These are phyloP conservation scores for Strix uralensis DNA, from an alignment of 2,113 vertebrate genomes.

Conservation along the genomic window DNA sequence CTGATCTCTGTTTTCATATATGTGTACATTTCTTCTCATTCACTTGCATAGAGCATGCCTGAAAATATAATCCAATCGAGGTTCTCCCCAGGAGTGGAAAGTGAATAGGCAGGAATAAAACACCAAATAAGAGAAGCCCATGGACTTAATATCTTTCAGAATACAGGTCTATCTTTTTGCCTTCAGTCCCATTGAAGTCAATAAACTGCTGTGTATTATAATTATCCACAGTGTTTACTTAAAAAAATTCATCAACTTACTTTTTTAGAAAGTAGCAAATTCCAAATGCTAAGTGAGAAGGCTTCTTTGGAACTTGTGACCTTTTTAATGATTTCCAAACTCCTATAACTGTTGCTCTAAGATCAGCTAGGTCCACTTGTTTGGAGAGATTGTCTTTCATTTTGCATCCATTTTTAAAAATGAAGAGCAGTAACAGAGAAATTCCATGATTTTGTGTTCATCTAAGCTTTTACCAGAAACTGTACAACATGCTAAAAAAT, in stretches of 20 bases:
- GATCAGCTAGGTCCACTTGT: not conserved
- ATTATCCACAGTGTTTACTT: not conserved
- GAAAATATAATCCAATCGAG: not conserved
- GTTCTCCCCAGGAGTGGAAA: not conserved
- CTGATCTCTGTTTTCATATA: not conserved
- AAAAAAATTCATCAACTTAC: not conserved
- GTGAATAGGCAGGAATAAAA: not conserved
- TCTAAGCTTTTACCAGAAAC: not conserved
- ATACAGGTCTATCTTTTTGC: not conserved
- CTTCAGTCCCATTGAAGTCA: not conserved
- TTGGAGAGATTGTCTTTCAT: not conserved
- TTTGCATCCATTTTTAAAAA: not conserved
- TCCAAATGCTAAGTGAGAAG: not conserved
- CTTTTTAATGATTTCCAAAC: not conserved
- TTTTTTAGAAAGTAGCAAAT: not conserved
- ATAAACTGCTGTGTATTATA: not conserved
- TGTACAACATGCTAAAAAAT: accelerated
- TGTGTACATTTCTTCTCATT: not conserved
- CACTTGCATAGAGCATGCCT: not conserved
- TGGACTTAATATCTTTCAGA: not conserved
- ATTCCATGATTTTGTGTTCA: not conserved
- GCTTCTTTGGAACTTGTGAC: not conserved
- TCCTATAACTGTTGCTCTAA: not conserved
- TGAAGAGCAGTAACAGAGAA: not conserved
- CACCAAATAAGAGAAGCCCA: not conserved